Evolutionary conservation across 2,113 vertebrate genomes (phyloP).

Genomic region (Myotis davidii): DNA sequence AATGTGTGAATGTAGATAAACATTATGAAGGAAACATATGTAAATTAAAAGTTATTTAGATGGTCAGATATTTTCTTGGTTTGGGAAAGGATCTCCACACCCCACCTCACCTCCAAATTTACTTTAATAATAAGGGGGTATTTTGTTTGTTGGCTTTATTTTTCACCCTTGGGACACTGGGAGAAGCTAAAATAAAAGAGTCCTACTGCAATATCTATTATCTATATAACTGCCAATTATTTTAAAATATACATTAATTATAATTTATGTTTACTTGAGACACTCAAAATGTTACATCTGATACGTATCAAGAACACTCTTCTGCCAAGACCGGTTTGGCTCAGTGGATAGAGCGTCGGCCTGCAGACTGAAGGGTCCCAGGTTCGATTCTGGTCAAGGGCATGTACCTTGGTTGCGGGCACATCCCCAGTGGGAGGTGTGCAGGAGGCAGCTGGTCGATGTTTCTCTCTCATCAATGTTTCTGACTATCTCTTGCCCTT

Average conservation of each 20-base stretch:
- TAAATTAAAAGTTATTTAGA: neutral
- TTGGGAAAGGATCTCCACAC: neutral
- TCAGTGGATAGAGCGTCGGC: too few species aligned
- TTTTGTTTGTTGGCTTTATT: neutral
- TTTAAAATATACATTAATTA: slow-evolving; percentile 16
- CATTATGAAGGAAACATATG: neutral
- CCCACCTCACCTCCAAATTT: neutral
- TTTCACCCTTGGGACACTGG: neutral
- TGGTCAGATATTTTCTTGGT: neutral
- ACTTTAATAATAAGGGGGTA: neutral
- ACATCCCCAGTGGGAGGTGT: too few species aligned
- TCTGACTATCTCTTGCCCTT: too few species aligned
- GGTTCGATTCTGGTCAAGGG: too few species aligned
- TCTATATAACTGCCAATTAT: neutral
- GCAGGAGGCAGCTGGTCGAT: too few species aligned
- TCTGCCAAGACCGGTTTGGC: too few species aligned
- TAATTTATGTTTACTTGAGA: neutral
- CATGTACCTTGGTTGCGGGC: too few species aligned
- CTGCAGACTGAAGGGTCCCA: too few species aligned
- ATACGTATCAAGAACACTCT: neutral
- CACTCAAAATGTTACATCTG: neutral
- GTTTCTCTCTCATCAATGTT: too few species aligned
- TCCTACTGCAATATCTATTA: neutral
- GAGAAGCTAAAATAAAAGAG: neutral
- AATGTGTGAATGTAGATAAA: neutral